Conservation (phyloP, 2,888 invertebrate species). For the Drosophila suboccidentalis region DNA sequence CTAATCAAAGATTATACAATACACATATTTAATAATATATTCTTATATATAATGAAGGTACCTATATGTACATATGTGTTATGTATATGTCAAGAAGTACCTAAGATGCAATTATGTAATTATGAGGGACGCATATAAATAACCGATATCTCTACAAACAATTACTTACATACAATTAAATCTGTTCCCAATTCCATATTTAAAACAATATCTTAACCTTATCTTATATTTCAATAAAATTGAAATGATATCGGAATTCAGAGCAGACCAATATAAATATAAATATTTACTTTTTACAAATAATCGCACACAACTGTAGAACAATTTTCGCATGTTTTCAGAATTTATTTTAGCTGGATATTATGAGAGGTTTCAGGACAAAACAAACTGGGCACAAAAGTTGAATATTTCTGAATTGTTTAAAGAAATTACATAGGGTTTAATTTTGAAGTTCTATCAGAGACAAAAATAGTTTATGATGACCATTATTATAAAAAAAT, state of each 20-base stretch:
- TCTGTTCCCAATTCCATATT: background rate
- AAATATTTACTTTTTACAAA: constrained; percentile 8
- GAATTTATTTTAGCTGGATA: constrained; percentile 16
- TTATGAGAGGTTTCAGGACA: constrained; percentile 41
- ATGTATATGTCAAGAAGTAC: constrained; percentile 55
- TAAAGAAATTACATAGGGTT: background rate
- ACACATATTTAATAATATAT: constrained; percentile 15
- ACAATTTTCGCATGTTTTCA: constrained; percentile 7
- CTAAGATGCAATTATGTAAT: constrained; percentile 32
- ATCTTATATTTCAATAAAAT: background rate
- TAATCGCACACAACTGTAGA: constrained; percentile 22
- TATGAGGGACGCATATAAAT: background rate
- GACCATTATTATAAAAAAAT: constrained; percentile 7
- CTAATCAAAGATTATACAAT: constrained; percentile 20
- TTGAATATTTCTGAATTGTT: constrained; percentile 6
- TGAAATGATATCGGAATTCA: background rate
- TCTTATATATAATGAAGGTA: constrained; percentile 27
- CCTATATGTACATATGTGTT: constrained; percentile 37
- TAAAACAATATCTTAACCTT: background rate
- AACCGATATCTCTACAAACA: constrained; percentile 6
- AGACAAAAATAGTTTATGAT: constrained; percentile 11
- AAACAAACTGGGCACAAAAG: constrained; percentile 45
- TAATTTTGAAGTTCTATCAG: constrained; percentile 15
- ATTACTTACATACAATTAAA: background rate
- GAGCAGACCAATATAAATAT: constrained; percentile 7